Conservation (phyloP, 2,113 vertebrate genomes). For the Mastomys coucha region DNA sequence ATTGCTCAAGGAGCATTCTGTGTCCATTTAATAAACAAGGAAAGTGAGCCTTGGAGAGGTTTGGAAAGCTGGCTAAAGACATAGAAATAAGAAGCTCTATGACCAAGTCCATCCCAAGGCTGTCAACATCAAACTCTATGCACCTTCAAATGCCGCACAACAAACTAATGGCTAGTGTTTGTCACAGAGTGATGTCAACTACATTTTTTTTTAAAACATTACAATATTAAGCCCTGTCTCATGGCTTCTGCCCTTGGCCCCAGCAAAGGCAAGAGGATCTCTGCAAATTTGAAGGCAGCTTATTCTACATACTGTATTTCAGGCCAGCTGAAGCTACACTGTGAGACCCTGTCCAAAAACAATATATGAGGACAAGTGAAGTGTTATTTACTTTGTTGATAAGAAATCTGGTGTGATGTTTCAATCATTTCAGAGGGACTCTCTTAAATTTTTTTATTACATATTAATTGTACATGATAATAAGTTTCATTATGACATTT, state of each 20-base stretch:
- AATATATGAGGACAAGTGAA: background rate
- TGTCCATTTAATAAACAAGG: background rate
- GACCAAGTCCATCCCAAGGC: background rate
- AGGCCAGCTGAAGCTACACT: background rate
- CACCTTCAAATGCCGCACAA: background rate
- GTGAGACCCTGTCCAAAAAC: background rate
- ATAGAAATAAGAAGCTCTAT: background rate
- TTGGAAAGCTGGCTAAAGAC: slow-evolving; percentile 12
- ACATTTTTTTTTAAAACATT: background rate
- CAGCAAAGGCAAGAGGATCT: background rate
- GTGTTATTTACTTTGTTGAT: background rate
- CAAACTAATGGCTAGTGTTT: background rate
- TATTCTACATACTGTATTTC: background rate
- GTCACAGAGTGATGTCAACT: background rate
- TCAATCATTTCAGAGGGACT: background rate
- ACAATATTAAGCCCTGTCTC: background rate
- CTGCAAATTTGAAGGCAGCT: background rate
- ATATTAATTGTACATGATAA: background rate
- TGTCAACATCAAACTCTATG: background rate
- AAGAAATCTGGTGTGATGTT: background rate
- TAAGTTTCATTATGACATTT: background rate
- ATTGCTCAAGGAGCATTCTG: background rate
- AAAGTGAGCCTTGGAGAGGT: background rate
- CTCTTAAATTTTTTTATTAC: background rate
- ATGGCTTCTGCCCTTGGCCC: background rate